These are phyloP conservation scores for Galemys pyrenaicus DNA, from an alignment of 2,113 vertebrate genomes.

Conservation along the genomic window DNA sequence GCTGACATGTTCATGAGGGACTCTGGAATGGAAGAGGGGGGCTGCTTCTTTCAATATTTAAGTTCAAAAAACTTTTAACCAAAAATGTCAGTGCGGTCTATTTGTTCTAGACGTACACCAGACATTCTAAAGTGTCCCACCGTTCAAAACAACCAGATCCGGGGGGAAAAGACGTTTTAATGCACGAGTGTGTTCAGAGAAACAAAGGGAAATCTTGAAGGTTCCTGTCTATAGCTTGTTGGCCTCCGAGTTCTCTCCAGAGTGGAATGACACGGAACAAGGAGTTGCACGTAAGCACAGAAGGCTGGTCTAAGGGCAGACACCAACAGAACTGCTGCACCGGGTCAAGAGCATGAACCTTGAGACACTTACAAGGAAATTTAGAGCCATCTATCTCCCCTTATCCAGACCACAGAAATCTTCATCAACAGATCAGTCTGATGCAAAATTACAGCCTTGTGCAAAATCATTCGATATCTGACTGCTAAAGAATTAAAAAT, in stretches of 20 bases:
- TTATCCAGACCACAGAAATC: background rate
- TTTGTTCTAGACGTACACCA: background rate
- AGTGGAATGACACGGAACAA: background rate
- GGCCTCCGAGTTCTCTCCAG: background rate
- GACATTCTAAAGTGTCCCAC: background rate
- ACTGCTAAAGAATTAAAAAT: background rate
- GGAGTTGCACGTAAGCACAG: background rate
- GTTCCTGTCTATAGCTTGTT: background rate
- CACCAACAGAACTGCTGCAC: background rate
- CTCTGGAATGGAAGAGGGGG: constrained; percentile 32
- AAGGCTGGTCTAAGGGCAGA: background rate
- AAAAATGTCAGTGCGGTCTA: background rate
- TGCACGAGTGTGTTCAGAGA: background rate
- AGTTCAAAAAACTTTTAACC: background rate
- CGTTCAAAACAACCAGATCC: constrained; percentile 1
- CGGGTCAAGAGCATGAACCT: background rate
- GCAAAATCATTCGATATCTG: background rate
- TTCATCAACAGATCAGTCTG: background rate
- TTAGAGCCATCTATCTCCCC: background rate
- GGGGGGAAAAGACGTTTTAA: background rate
- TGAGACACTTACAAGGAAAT: background rate
- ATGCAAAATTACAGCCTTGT: background rate
- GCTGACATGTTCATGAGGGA: background rate
- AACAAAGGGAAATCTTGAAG: background rate
- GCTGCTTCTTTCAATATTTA: background rate